A percentile compares a stretch with the other conserved stretches of the same genome.
Evolutionary conservation across 2,113 vertebrate species (phyloP).

Genomic region (Entosphenus tridentatus): DNA sequence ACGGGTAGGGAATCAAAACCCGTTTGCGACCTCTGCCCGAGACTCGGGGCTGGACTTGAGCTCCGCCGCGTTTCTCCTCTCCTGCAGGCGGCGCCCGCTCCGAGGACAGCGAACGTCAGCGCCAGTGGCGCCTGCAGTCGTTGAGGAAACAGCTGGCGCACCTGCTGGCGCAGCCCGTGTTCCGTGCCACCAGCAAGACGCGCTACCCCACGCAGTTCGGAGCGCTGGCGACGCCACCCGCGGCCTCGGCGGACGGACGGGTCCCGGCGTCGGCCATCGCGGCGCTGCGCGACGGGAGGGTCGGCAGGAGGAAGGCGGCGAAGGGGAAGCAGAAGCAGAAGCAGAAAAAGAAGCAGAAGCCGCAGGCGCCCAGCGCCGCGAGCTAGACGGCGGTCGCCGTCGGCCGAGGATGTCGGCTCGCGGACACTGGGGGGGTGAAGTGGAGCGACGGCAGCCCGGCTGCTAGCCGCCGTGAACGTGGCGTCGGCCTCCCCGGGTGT

Average conservation of each 20-base stretch:
- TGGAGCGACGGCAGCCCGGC: too few species aligned
- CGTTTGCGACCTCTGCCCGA: too few species aligned
- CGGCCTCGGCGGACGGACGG: conserved; percentile 11
- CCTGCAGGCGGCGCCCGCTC: conserved; percentile 18
- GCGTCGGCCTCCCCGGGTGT: too few species aligned
- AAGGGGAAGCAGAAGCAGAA: conserved; percentile 14
- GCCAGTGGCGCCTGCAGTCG: conserved; percentile 45
- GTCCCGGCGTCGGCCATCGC: neutral
- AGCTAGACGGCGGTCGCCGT: too few species aligned
- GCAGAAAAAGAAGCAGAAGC: conserved; percentile 11
- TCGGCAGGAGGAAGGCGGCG: neutral
- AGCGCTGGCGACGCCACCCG: conserved; percentile 22
- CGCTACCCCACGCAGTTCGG: conserved; percentile 80
- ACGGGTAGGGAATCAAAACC: too few species aligned
- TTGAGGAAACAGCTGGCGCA: conserved; percentile 66
- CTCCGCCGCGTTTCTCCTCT: neutral
- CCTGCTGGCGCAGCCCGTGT: conserved; percentile 45
- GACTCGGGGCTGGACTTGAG: neutral
- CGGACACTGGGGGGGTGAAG: too few species aligned
- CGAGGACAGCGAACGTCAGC: conserved; percentile 35
- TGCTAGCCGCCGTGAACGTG: too few species aligned
- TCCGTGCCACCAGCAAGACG: conserved; percentile 44
- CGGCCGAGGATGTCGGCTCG: too few species aligned
- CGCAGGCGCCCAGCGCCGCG: conserved; percentile 4
- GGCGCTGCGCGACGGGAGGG: neutral